Evolutionary conservation across 2,797 vertebrate species (phyloP), one percentile per base, ranked within the genome.

Genomic region (Pantherophis alleghaniensis): DNA sequence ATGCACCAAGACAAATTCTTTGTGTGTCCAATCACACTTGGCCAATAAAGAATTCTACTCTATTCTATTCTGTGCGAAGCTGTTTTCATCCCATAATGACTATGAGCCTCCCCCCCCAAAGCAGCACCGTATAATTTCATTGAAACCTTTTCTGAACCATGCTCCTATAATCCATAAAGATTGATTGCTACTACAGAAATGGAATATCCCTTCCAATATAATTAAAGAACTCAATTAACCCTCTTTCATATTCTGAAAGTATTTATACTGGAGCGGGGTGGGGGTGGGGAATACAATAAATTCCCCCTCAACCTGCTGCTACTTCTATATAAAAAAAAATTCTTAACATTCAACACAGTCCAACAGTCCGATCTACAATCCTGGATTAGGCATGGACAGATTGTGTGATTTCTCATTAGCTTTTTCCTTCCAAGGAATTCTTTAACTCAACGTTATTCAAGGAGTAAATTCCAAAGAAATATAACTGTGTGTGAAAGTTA

Each of bases 181-280:
- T 96, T 87, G 97, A 97, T 97, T 97, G 96, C 94, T 96, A 87
- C 96, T 94, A 94, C 92, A 95, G 95, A 96, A 96, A 89, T 94
- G 92, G 92, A 90, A 94, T 93, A 91, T 91, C 88, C 94, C 94
- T 96, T 96, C 96, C 96, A 94, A 92, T 96, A 92, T 93, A 96
- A 96, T 95, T 94, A 96, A 94, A 94, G 92, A 95, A 95, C 96
- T 93, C 95, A 95, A 95, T 94, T 95, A 97, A 96, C 93, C 94
- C 92, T 91, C 63, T 24, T 96, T 96, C 95, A 96, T 95, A 96
- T 97, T 96, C 95, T 96, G 93, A 96, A 96, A 89, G 93, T 87
- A 88, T 92, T 94, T 94, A 42, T 83, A 88, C 95, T 93, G 91
- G 13, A 95, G 93, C 9, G 1, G 47, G 6, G 6, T 51, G 47